These are phyloP conservation scores for Hycleus cichorii DNA, from an alignment of 1,140 invertebrate species.

Conservation along the genomic window DNA sequence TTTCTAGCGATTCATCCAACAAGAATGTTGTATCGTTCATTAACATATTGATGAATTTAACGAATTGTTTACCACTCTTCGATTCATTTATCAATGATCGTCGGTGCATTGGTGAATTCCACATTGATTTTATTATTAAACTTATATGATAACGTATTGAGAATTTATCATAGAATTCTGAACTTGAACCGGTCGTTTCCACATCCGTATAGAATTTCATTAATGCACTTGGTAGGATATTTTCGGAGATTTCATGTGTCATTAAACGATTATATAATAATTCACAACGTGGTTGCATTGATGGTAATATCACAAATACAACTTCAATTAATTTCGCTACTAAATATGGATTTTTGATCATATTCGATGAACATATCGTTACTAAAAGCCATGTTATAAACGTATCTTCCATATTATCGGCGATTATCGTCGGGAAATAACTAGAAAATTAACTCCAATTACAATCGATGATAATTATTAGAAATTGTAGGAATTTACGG, in stretches of 20 bases:
- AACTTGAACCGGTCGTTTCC: constrained; percentile 93
- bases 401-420: constrained; percentile 70
- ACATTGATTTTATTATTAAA: constrained; percentile 77
- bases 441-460: constrained; percentile 42
- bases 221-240: constrained; percentile 73
- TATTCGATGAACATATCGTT: constrained; percentile 81
- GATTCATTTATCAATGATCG: constrained; percentile 75
- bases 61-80: constrained; percentile 84
- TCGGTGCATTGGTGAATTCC: constrained; percentile 44
- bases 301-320: constrained; percentile 84
- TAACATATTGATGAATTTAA: constrained; percentile 97
- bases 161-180: constrained; percentile 99
- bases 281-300: constrained; percentile 61
- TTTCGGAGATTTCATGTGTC: constrained; percentile 79
- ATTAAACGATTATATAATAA: constrained; percentile 54
- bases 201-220: constrained; percentile 99
- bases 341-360: constrained; percentile 92
- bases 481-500: constrained; percentile 62
- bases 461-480: not conserved
- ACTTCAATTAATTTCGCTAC: constrained; percentile 93
- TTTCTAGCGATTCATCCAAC: constrained; percentile 91
- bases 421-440: constrained; percentile 66
- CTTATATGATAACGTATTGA: constrained; percentile 97
- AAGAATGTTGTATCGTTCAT: constrained; percentile 99
- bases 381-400: constrained; percentile 83